Evolutionary conservation across 92 coral and sea anemone species (phyloP), one percentile per base, ranked within the genome.

Genomic region (Scolanthus callimorphus): DNA sequence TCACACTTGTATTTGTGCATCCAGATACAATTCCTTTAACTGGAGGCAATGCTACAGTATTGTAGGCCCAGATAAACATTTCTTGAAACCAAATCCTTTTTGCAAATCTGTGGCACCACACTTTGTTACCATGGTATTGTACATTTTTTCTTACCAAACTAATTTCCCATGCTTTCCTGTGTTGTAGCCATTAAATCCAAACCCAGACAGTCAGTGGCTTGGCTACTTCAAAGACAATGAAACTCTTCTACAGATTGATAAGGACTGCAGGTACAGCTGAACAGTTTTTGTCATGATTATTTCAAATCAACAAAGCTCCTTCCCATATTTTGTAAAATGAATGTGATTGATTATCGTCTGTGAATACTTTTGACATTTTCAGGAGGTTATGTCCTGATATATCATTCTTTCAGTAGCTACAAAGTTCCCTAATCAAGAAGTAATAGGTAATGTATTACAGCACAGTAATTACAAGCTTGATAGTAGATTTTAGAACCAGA

Each of bases 371-470:
- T n/a, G n/a, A n/a, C n/a, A n/a, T n/a, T n/a, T n/a, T n/a, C n/a
- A 91, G 97, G 89, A 80, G 97, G 56, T 39, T 91, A 50, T 74
- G 84, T 38, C 97, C 97, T 43, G 97, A 91, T 51, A 91, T 91
- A 55, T 88, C 97, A 17, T 91, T 91, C 64, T 91, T 91, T 37
- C 97, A 80, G 76, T 72, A 31, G 85, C 96, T 37, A 91, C 96
- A 10, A 69, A 63, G 51, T 76, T 75, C 64, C 96, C 96, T 3
- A 79, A 88, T 64, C 77, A 71, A 62, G 88, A 83, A 12, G 58
- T 85, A 38, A 68, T 85, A 58, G 92, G 92, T 79, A 53, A 69
- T 47, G n/a, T n/a, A n/a, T n/a, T n/a, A n/a, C n/a, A n/a, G n/a
- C 13, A 39, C 12, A 39, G 46, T 11, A n/a, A 11, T 12, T 0